Percentiles rank a stretch among this genome's conserved stretches.
Conservation (phyloP, 2,113 vertebrate genomes). For the Oxygymnocypris stewartii region DNA sequence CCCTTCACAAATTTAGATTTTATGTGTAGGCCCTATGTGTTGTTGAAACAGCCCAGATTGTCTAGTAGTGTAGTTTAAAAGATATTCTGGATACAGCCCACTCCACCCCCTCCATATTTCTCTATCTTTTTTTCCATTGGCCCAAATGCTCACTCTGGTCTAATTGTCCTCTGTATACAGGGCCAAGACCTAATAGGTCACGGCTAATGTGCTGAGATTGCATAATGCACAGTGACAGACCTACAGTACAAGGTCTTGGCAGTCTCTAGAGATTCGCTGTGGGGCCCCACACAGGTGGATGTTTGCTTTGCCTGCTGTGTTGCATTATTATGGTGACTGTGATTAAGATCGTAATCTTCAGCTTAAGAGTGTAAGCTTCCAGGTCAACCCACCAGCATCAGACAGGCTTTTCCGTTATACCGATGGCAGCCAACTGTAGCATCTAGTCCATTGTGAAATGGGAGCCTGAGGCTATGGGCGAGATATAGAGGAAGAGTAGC, state of each 20-base stretch:
- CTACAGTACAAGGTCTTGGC: conserved; percentile 16
- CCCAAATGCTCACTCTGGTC: conserved; percentile 38
- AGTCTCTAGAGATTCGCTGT: not conserved
- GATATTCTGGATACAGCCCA: not conserved
- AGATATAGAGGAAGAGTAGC: not conserved
- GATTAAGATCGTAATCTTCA: conserved; percentile 33
- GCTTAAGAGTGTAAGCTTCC: conserved; percentile 36
- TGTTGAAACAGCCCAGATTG: not conserved
- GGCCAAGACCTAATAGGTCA: conserved; percentile 17
- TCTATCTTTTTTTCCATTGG: conserved; percentile 21
- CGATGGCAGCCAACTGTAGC: conserved; percentile 4
- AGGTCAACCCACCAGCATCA: conserved; percentile 12
- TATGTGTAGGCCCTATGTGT: not conserved
- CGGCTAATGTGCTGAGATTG: conserved; percentile 25
- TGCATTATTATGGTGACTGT: conserved; percentile 28
- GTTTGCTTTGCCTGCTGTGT: conserved; percentile 34
- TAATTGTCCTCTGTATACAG: conserved; percentile 26
- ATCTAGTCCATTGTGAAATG: conserved; percentile 21
- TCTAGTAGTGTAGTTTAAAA: not conserved
- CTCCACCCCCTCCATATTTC: not conserved
- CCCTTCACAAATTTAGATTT: not conserved
- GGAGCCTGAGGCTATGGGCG: conserved; percentile 5
- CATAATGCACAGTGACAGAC: conserved; percentile 31
- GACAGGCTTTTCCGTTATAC: not conserved
- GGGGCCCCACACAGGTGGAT: conserved; percentile 31